Evolutionary conservation across 1,140 invertebrate genomes (phyloP).

Genomic region (Chlorops oryzae): DNA sequence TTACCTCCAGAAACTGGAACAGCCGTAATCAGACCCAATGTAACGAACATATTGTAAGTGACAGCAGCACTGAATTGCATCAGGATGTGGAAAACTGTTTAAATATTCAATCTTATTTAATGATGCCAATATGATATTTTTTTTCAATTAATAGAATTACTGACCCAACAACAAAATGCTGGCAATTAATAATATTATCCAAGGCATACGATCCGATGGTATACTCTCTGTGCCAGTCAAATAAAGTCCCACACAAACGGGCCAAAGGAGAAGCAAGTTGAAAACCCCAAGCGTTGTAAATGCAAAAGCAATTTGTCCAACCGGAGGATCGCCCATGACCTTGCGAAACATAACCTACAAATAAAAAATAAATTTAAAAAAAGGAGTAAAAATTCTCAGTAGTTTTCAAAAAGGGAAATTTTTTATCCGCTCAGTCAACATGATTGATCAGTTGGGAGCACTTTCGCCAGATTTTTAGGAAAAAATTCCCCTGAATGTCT

Average conservation of each 20-base stretch:
- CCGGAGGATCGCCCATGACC: slow-evolving; percentile 82
- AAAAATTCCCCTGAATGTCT: no score
- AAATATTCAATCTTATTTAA: no score
- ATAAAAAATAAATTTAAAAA: no score
- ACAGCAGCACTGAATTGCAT: slow-evolving; percentile 85
- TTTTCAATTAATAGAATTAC: slow-evolving; percentile 7
- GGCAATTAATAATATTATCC: slow-evolving; percentile 70
- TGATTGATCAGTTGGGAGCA: no score
- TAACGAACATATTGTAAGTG: slow-evolving; percentile 90
- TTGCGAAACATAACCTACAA: slow-evolving; percentile 80
- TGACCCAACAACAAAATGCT: slow-evolving; percentile 71
- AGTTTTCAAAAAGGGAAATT: no score
- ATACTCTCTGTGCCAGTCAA: slow-evolving; percentile 77
- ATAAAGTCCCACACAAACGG: slow-evolving; percentile 74
- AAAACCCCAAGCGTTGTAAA: slow-evolving; percentile 80
- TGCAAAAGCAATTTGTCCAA: slow-evolving; percentile 80
- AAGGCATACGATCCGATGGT: slow-evolving; percentile 70
- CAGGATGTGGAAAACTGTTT: slow-evolving; percentile 84
- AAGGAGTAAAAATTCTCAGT: no score
- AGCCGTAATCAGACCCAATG: slow-evolving; percentile 81
- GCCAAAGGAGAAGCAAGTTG: slow-evolving; percentile 80
- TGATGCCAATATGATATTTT: no score
- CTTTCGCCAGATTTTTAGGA: no score
- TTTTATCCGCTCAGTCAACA: no score
- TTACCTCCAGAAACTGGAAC: slow-evolving; percentile 88